Conservation (phyloP, 2,888 invertebrate species). For the Salpingus planirostris region DNA sequence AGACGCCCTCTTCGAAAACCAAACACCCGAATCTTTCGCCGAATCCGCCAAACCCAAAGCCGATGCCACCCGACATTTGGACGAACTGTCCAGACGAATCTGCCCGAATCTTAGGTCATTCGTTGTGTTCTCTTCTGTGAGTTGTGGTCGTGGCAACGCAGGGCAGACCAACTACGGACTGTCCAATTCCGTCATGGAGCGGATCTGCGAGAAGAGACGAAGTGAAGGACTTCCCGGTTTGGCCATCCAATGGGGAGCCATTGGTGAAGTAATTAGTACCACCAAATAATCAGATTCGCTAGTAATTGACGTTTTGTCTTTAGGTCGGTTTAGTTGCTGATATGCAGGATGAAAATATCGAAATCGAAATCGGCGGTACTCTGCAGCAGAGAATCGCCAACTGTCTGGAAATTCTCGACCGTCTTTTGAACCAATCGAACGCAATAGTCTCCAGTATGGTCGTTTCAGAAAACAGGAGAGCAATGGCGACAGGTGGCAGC, state of each 20-base stretch:
- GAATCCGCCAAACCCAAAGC: conserved; percentile 53
- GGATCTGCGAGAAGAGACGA: conserved; percentile 63
- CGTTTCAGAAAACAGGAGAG: no score
- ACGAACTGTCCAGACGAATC: conserved; percentile 44
- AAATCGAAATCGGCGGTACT: conserved; percentile 49
- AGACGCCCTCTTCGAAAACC: conserved; percentile 48
- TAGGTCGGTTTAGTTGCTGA: conserved; percentile 58
- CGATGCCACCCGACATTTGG: conserved; percentile 63
- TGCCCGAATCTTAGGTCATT: conserved; percentile 11
- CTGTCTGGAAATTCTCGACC: conserved; percentile 45
- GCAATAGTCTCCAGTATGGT: neutral
- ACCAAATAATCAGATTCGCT: conserved; percentile 26
- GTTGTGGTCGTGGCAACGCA: conserved; percentile 1
- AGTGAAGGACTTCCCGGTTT: conserved; percentile 45
- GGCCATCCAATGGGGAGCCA: conserved; percentile 2
- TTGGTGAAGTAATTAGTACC: conserved; percentile 3
- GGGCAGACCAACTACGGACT: neutral
- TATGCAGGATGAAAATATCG: conserved; percentile 40
- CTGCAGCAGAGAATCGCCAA: conserved; percentile 58
- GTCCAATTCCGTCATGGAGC: conserved; percentile 70
- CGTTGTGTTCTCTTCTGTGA: conserved; percentile 1
- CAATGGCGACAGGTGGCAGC: neutral
- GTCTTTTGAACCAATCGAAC: neutral
- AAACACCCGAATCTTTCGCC: conserved; percentile 43
- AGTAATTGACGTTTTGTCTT: conserved; percentile 3